A percentile compares a stretch with the other conserved stretches of the same genome.
phyloP scores from a whole-genome alignment of 2,888 invertebrate species.

The Acanthococcus lagerstroemiae region DNA sequence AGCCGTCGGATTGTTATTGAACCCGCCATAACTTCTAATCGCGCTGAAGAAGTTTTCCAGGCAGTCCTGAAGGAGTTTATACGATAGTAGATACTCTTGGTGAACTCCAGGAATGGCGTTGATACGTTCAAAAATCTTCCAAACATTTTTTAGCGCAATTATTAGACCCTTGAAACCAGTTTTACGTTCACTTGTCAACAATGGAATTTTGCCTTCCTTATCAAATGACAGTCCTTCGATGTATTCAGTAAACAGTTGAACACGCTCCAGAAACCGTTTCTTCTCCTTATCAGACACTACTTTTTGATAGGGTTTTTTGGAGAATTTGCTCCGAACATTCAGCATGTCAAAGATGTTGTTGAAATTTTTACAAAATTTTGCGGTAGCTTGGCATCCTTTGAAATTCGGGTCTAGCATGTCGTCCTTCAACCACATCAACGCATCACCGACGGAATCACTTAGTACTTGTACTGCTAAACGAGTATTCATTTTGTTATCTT shows the following conservation, averaged over 20 bases:
- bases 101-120: background rate
- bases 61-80: slow-evolving; percentile 21
- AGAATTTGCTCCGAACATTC: background rate
- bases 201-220: background rate
- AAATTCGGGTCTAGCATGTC: background rate
- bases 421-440: slow-evolving; percentile 9
- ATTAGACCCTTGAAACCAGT: background rate
- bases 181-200: background rate
- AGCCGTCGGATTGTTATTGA: slow-evolving; percentile 24
- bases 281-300: background rate
- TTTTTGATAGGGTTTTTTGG: background rate
- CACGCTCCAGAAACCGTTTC: background rate
- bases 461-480: slow-evolving; percentile 32
- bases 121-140: background rate
- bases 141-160: background rate
- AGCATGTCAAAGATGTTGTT: background rate
- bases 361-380: background rate
- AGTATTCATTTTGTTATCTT: slow-evolving; percentile 32
- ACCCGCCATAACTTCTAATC: slow-evolving; percentile 16
- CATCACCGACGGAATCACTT: slow-evolving; percentile 29
- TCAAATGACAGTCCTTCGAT: background rate
- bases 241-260: background rate
- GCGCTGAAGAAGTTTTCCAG: slow-evolving; percentile 9
- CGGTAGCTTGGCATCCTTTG: background rate
- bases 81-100: background rate